Base-by-base conservation (phyloP, 35 echinoderm and acorn worm species). In the Anneissia japonica region DNA sequence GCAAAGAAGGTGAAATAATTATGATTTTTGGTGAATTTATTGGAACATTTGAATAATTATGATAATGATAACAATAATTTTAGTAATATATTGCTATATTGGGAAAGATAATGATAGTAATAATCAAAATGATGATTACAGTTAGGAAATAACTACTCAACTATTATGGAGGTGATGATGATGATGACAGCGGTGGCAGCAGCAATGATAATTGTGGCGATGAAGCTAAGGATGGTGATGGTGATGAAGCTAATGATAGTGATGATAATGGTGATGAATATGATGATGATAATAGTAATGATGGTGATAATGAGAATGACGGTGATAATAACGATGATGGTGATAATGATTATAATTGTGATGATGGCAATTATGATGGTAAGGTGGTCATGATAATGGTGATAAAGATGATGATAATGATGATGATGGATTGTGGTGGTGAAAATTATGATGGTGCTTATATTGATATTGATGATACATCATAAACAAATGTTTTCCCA, bases 1-100 rank as follows among this genome's bases (percentile, higher is more conserved):
- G 30, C 36, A 32, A 77, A 30, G n/a, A 86, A 76, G 84, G 84
- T 86, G 76, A 21, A 4, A 82, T 39, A 32, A 46, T 39, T 29
- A 12, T 39, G 34, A 6, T 30, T 21, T 0, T 79, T 31, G 30
- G 4, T 32, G 1, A 11, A 81, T 81, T 2, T 35, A n/a, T n/a
- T n/a, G n/a, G n/a, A n/a, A n/a, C n/a, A n/a, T n/a, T n/a, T n/a
- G n/a, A n/a, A n/a, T n/a, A n/a, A n/a, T n/a, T n/a, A n/a, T n/a
- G n/a, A n/a, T n/a, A n/a, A n/a, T n/a, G n/a, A n/a, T n/a, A n/a
- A n/a, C n/a, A n/a, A n/a, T n/a, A n/a, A n/a, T n/a, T n/a, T n/a
- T n/a, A n/a, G n/a, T n/a, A n/a, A n/a, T n/a, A n/a, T n/a, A n/a
- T n/a, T n/a, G n/a, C n/a, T n/a, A n/a, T n/a, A n/a, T n/a, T n/a